Base-by-base conservation (phyloP, 2,888 invertebrate genomes). In the Noctua pronuba region DNA sequence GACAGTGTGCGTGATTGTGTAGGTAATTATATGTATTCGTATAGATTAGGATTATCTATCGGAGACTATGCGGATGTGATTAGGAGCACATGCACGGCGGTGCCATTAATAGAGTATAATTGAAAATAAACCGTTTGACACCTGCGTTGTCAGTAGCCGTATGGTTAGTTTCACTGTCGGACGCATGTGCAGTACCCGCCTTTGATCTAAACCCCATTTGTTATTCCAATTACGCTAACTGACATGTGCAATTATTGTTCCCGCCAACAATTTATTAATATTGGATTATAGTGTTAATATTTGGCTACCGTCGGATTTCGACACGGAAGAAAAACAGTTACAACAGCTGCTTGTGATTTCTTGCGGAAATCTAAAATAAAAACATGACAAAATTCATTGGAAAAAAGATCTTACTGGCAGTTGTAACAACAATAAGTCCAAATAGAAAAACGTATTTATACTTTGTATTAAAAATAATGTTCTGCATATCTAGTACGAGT, bases 101-200 rank as follows among this genome's bases (percentile, higher is more conserved):
- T 31, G 18, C 31, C 62, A 55, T 49, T 81, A 78, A 72, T 62
- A 80, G n/a, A 52, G 16, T 2, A 52, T 73, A 65, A 78, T 79
- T 49, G 18, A 73, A 81, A 83, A 70, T 79, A 83, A 80, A 83
- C 83, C 28, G 35, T 68, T 79, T 58, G 67, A 80, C 80, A 84
- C 73, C 62, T 73, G 55, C 16, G 60, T 31, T 31, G 67, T n/a
- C 21, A 28, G 65, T 66, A 41, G 41, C 55, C 49, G 38, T 24
- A n/a, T 68, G 80, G 71, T 64, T 73, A 49, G 7, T 64, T 16
- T 80, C 35, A 65, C 65, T 44, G 79, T 24, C 41, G 31, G 28
- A n/a, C 78, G 44, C 52, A 79, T 28, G 49, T 58, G 46, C 65
- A 69, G 31, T 21, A 6, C 16, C 52, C 44, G 52, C 52, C 80